A percentile compares a stretch with the other conserved stretches of the same genome.
These are phyloP conservation scores for Cyclophora punctaria DNA, from an alignment of 2,888 invertebrate genomes.

Conservation along the genomic window DNA sequence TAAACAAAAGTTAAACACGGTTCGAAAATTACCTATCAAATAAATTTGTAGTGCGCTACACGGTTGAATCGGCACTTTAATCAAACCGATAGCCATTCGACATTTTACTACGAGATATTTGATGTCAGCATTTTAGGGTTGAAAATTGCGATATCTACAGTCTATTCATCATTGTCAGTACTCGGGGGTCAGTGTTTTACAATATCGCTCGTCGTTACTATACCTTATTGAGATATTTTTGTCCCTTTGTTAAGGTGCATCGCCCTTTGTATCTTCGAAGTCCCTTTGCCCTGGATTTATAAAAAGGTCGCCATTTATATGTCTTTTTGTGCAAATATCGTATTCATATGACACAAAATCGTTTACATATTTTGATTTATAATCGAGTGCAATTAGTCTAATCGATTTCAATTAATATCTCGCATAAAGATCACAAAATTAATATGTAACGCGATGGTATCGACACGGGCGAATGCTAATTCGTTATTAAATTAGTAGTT, in stretches of 20 bases:
- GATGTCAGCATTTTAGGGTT: constrained; percentile 12
- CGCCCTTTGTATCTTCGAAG: too few relatives aligned
- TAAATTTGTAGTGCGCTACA: constrained; percentile 21
- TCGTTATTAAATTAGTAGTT: constrained; percentile 16
- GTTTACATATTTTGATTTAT: too few relatives aligned
- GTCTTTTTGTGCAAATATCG: too few relatives aligned
- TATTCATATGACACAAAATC: too few relatives aligned
- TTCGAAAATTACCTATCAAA: constrained; percentile 30
- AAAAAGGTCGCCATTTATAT: too few relatives aligned
- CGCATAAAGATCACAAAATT: constrained; percentile 4
- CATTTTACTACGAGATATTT: constrained; percentile 17
- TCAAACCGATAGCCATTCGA: constrained; percentile 20
- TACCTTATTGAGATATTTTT: too few relatives aligned
- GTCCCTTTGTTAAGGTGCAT: too few relatives aligned
- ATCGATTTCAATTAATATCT: too few relatives aligned
- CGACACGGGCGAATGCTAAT: constrained; percentile 11
- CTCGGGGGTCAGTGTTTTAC: background rate
- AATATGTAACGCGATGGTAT: constrained; percentile 6
- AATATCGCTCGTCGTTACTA: background rate
- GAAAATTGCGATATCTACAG: constrained; percentile 8
- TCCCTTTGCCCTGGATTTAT: too few relatives aligned
- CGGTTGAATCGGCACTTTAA: constrained; percentile 18
- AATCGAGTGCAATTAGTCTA: too few relatives aligned
- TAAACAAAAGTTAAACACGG: constrained; percentile 26
- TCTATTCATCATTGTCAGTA: constrained; percentile 9